These are phyloP conservation scores for Dasyurus viverrinus DNA, from an alignment of 2,113 vertebrate genomes.

Conservation along the genomic window DNA sequence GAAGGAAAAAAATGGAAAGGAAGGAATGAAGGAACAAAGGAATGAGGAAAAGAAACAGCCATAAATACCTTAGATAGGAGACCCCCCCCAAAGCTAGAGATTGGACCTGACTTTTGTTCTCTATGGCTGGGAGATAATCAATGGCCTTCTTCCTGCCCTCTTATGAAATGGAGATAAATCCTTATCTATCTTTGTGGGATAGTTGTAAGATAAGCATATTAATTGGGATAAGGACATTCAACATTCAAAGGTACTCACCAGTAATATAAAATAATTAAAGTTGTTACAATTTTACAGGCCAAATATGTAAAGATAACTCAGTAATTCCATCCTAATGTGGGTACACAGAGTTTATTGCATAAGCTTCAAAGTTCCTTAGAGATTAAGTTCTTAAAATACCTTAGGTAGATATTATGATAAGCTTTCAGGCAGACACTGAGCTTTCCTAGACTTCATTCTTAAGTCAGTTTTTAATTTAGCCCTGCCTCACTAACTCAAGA, in stretches of 20 bases:
- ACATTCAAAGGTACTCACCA: not conserved
- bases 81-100: not conserved
- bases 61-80: not conserved
- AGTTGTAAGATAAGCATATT: not conserved
- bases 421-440: not conserved
- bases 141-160: not conserved
- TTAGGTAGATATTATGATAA: not conserved
- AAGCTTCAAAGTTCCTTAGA: not conserved
- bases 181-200: not conserved
- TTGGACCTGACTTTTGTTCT: not conserved
- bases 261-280: not conserved
- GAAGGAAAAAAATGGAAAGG: not conserved
- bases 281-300: not conserved
- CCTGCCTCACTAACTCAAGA: not conserved
- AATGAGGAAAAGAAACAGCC: not conserved
- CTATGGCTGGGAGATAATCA: not conserved
- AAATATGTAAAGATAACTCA: not conserved
- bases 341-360: not conserved
- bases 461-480: not conserved
- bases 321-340: not conserved
- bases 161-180: not conserved
- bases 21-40: not conserved
- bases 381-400: not conserved
- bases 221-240: not conserved
- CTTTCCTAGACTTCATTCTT: not conserved